phyloP scores from a whole-genome alignment of 2,797 vertebrate species.

The Cirrhinus molitorella region DNA sequence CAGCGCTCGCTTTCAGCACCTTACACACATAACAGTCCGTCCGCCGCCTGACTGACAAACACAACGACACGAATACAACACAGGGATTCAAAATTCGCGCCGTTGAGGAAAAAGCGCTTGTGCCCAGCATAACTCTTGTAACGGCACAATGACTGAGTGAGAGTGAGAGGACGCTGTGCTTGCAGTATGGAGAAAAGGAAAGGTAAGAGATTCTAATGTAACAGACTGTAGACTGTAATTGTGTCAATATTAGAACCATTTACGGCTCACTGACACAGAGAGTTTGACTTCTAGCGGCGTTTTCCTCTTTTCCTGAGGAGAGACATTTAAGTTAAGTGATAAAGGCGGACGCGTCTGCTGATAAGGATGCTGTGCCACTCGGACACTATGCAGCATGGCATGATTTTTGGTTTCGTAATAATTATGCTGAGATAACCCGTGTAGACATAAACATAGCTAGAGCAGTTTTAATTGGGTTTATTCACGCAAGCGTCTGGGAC shows the following conservation, averaged over 20 bases:
- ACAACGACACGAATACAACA: conserved; percentile 13
- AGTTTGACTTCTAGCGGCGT: not conserved
- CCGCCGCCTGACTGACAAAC: conserved; percentile 33
- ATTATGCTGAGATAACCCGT: not conserved
- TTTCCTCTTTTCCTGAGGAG: conserved; percentile 3
- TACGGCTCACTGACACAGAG: not conserved
- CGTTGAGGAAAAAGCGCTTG: conserved; percentile 23
- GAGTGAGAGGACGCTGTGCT: conserved; percentile 49
- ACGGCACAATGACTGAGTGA: conserved; percentile 35
- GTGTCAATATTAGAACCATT: not conserved
- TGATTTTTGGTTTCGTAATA: not conserved
- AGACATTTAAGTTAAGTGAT: conserved; percentile 41
- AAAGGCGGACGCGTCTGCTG: conserved; percentile 1
- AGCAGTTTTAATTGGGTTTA: conserved; percentile 1
- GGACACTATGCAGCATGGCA: not conserved
- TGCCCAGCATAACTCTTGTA: not conserved
- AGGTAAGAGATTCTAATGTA: conserved; percentile 59
- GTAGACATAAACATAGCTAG: not conserved
- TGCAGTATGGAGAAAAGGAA: conserved; percentile 67
- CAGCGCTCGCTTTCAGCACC: not conserved
- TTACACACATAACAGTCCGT: conserved; percentile 1
- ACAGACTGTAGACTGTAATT: not conserved
- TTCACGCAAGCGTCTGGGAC: not conserved
- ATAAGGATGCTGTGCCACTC: not conserved
- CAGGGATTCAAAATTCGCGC: conserved; percentile 37